Conservation (phyloP, 2,113 vertebrate genomes). For the Corvus cornix region DNA sequence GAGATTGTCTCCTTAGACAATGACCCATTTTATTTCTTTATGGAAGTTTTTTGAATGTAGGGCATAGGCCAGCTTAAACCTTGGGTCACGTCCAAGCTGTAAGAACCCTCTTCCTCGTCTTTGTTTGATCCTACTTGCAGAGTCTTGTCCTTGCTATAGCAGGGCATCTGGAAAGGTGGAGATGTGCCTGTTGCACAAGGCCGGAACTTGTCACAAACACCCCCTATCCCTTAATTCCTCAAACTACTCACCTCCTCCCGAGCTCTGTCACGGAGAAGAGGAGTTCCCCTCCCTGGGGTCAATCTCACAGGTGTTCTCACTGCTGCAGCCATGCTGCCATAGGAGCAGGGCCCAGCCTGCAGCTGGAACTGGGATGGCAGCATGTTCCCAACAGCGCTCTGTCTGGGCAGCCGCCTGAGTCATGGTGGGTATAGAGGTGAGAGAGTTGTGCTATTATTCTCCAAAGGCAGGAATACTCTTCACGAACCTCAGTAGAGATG, state of each 20-base stretch:
- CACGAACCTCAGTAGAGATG: background rate
- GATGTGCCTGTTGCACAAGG: fast-evolving
- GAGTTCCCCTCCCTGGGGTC: background rate
- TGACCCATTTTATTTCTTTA: background rate
- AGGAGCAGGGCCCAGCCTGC: background rate
- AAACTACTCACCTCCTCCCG: fast-evolving
- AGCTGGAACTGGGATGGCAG: background rate
- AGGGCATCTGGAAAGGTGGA: background rate
- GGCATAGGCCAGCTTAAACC: background rate
- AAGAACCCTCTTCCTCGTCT: background rate
- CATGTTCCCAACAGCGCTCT: background rate
- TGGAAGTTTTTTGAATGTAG: background rate
- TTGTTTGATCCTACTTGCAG: background rate
- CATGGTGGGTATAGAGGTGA: background rate
- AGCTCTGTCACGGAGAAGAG: background rate
- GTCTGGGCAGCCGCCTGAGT: background rate
- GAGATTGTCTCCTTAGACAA: background rate
- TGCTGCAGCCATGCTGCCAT: background rate
- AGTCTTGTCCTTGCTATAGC: background rate
- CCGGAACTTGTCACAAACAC: background rate
- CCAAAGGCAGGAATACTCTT: background rate
- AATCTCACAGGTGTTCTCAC: background rate
- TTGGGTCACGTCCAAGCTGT: background rate
- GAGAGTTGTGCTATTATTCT: background rate
- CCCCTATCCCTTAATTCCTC: background rate